Base-by-base conservation (phyloP, 2,113 vertebrate genomes). In the Anseranas semipalmata region DNA sequence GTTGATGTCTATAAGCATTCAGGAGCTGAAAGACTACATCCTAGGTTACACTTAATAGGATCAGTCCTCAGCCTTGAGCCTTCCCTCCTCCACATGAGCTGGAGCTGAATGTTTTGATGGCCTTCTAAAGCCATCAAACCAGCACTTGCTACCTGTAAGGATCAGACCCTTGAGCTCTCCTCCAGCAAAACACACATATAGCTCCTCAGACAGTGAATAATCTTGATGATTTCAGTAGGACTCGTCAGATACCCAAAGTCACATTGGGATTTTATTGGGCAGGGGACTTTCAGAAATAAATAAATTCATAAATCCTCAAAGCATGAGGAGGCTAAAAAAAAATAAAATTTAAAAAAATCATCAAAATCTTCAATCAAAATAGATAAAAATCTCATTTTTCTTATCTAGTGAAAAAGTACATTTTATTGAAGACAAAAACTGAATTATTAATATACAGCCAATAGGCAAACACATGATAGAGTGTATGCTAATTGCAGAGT, bases 401-500 rank as follows among this genome's bases (percentile, higher is more conserved):
- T 50, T 80, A 87, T 94, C 77, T 91, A 43, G 22, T 35, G 53
- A 53, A 92, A 89, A 96, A 78, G 24, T 75, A 55, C 46, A 52
- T 82, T 91, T 96, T 82, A 85, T 73, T 92, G 91, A 95, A 91
- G 86, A 96, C 80, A 91, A 95, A 95, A 95, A 15, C 66, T 76
- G 66, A 95, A 91, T 95, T 96, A 95, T 97, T 95, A 95, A 96
- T 92, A 92, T 32, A 35, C 17, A 12, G 20, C 74, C 74, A 92
- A 76, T 79, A 95, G 82, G 48, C 77, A 93, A 95, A 91, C 45
- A 89, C 84, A 91, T 93, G 71, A 95, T 50, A 93, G 77, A 82
- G 35, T 76, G 12, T 89, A 95, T 96, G 94, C 76, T 95, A 96
- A 96, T 95, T 96, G 85, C 66, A 76, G 45, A 92, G 89, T 93